Evolutionary conservation across 1,140 invertebrate genomes (phyloP).

Genomic region (Sweltsa coloradensis): DNA sequence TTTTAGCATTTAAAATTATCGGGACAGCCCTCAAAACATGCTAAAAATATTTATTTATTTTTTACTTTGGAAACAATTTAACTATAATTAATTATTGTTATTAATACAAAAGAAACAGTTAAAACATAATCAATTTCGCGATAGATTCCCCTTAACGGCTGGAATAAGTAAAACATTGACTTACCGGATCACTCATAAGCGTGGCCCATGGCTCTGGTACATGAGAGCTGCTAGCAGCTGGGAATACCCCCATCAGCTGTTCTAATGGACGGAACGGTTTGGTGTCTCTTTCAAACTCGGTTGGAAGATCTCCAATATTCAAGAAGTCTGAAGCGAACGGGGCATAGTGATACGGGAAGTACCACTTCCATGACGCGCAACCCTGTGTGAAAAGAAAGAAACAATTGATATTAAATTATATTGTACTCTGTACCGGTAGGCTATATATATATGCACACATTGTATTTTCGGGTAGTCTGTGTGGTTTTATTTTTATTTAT

Average conservation of each 20-base stretch:
- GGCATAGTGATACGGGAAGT: constrained; percentile 99
- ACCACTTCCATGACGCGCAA: constrained; percentile 99
- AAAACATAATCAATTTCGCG: too few relatives aligned
- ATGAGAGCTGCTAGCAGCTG: constrained; percentile 88
- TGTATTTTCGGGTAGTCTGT: too few relatives aligned
- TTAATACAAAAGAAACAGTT: constrained; percentile 1
- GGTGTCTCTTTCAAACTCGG: constrained; percentile 79
- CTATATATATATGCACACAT: background rate
- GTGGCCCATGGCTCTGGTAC: constrained; percentile 88
- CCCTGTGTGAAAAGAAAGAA: constrained; percentile 42
- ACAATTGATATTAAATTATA: too few relatives aligned
- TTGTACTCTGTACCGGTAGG: too few relatives aligned
- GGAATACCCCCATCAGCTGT: constrained; percentile 99
- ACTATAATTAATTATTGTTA: background rate
- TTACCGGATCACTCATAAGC: constrained; percentile 85
- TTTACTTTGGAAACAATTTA: too few relatives aligned
- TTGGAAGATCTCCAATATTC: constrained; percentile 74
- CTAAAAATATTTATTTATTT: too few relatives aligned
- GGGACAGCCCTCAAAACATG: too few relatives aligned
- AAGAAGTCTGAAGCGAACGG: constrained; percentile 99
- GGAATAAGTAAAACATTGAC: too few relatives aligned
- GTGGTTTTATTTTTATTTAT: too few relatives aligned
- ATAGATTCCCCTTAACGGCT: background rate
- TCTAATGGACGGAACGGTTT: constrained; percentile 93
- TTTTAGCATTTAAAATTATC: too few relatives aligned